Evolutionary conservation across 2,888 invertebrate species (phyloP).

Genomic region (Machimus rusticus): DNA sequence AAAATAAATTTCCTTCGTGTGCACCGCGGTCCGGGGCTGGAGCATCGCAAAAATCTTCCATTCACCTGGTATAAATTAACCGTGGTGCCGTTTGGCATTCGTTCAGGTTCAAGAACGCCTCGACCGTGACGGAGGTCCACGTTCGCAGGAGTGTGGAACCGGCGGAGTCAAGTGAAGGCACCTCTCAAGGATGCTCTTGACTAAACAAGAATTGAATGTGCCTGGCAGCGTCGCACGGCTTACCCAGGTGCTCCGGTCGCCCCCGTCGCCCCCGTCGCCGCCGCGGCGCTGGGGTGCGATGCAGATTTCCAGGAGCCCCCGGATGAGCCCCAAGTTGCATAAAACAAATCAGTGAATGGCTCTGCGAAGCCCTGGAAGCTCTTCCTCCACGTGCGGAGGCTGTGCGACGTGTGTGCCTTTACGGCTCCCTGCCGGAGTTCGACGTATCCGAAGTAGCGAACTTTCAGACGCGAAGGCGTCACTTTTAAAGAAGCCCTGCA

Average conservation of each 20-base stretch:
- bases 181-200: slow-evolving; percentile 18
- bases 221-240: not conserved
- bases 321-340: not conserved
- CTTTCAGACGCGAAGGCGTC: slow-evolving; percentile 43
- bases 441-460: slow-evolving; percentile 44
- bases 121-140: slow-evolving; percentile 15
- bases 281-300: not conserved
- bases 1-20: not conserved
- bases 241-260: not conserved
- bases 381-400: not conserved
- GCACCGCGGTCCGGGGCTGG: not conserved
- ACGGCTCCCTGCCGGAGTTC: slow-evolving; percentile 38
- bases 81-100: not conserved
- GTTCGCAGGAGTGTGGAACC: not conserved
- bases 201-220: slow-evolving; percentile 21
- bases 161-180: slow-evolving; percentile 7
- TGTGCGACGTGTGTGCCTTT: not conserved
- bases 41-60: not conserved
- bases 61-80: slow-evolving; percentile 25
- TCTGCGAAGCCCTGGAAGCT: not conserved
- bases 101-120: slow-evolving; percentile 30
- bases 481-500: slow-evolving; percentile 34
- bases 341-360: slow-evolving; percentile 12
- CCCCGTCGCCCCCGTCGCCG: too few species aligned
- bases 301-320: not conserved